These are phyloP conservation scores for Lamellibrachia columna DNA, from an alignment of 2,888 invertebrate species.

Conservation along the genomic window DNA sequence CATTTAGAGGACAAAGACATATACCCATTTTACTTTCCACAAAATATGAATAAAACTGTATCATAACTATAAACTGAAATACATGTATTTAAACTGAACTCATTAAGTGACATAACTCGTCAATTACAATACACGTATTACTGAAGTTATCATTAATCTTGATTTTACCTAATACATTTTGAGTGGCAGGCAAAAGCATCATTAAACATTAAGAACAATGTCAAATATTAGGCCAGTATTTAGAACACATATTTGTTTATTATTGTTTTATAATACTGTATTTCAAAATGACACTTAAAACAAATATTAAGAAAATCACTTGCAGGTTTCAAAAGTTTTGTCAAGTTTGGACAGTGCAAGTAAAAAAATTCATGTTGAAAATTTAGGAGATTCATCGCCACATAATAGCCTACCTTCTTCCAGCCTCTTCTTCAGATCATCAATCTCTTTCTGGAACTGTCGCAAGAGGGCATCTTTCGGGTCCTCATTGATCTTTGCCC, in stretches of 20 bases:
- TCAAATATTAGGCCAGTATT: no score
- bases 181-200: no score
- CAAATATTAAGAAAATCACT: neutral
- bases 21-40: no score
- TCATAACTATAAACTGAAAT: no score
- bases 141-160: neutral
- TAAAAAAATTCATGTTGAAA: neutral
- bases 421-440: constrained; percentile 85
- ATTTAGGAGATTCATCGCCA: neutral
- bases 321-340: neutral
- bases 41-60: no score
- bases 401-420: constrained; percentile 72
- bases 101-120: neutral
- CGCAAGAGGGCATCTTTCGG: constrained; percentile 95
- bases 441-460: constrained; percentile 96
- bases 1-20: no score
- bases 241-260: no score
- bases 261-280: no score
- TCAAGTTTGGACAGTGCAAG: neutral
- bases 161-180: no score
- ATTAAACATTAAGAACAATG: no score
- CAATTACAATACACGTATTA: neutral
- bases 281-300: neutral
- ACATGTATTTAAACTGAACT: neutral
- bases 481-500: constrained; percentile 95